Base-by-base conservation (phyloP, 1,140 invertebrate genomes). In the Caerostris extrusa region DNA sequence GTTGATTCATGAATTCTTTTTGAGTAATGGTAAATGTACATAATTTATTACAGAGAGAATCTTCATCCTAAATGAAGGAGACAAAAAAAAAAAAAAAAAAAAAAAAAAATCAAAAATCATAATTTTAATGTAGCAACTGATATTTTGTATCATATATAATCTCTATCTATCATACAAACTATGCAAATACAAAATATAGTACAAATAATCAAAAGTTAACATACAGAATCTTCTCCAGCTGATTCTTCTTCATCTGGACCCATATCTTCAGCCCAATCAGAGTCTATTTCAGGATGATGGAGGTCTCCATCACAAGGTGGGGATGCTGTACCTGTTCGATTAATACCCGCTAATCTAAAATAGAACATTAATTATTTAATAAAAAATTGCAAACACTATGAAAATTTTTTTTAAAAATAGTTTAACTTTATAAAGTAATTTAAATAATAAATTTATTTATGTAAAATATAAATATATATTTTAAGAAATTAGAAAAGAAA, bases 1-100 rank as follows among this genome's bases (percentile, higher is more conserved):
- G 97, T 95, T 99, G 99, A 96, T 99, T 99, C 98, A 99, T 99
- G 95, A 99, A 99, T 96, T 99, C 99, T 96, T 99, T 99, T 95
- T 99, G 98, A 0, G 99, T 99, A 34, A 99, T 97, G 5, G 98
- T 99, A 96, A 99, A 99, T 0, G 99, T 99, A 96, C 99, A 99
- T 2, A 99, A 96, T 96, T 99, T 99, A 95, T 98, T 98, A 94
- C 98, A 98, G 95, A 99, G 96, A 7, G 98, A 98, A 96, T 99
- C 99, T 96, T 99, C 99, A 96, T 99, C 98, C 97, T 97, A 95
- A 87, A 71, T 34, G 57, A 53, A 34, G 34, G 34, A 34, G 34
- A 34, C 34, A 34, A 34, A 34, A 34, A 34, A 34, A 34, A 34
- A n/a, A n/a, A n/a, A n/a, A n/a, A n/a, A n/a, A n/a, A n/a, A n/a